These are phyloP conservation scores for Aplysina aerophoba DNA, from an alignment of 37 sponge, comb jelly and placozoan genomes.

Conservation along the genomic window DNA sequence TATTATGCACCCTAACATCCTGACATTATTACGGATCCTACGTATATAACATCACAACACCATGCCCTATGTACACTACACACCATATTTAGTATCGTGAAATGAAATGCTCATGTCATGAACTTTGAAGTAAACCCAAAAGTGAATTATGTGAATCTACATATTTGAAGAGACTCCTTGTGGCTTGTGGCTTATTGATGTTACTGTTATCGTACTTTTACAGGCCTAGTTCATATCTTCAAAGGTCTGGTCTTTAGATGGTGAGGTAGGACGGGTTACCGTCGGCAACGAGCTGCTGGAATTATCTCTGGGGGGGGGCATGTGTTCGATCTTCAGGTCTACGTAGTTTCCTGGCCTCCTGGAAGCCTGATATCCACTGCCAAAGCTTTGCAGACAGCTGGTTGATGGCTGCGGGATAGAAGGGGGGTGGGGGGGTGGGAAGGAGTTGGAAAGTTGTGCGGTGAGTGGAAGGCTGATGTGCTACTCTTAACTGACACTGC, in stretches of 20 bases:
- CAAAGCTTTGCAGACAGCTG: slow-evolving; percentile 3
- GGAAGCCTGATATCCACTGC: slow-evolving; percentile 74
- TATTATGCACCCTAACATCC: too few species aligned
- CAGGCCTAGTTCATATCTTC: slow-evolving; percentile 12
- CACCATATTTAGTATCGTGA: too few species aligned
- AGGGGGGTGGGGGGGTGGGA: neutral
- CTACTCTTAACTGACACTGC: neutral
- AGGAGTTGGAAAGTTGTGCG: slow-evolving; percentile 29
- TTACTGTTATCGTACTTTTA: too few species aligned
- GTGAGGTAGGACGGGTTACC: neutral
- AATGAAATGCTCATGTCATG: too few species aligned
- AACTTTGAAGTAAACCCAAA: too few species aligned
- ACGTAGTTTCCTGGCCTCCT: slow-evolving; percentile 79
- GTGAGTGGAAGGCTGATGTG: neutral
- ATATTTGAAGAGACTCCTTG: too few species aligned
- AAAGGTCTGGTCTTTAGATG: slow-evolving; percentile 19
- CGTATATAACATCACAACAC: too few species aligned
- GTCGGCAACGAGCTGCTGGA: slow-evolving; percentile 27
- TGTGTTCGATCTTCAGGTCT: slow-evolving; percentile 88
- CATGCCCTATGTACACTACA: too few species aligned
- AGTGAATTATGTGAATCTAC: too few species aligned
- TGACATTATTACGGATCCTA: too few species aligned
- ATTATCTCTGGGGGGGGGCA: slow-evolving; percentile 95
- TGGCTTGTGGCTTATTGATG: too few species aligned
- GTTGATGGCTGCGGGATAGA: neutral